Evolutionary conservation across 37 sponge, comb jelly and placozoan species (phyloP).

Genomic region (Amphimedon queenslandica): DNA sequence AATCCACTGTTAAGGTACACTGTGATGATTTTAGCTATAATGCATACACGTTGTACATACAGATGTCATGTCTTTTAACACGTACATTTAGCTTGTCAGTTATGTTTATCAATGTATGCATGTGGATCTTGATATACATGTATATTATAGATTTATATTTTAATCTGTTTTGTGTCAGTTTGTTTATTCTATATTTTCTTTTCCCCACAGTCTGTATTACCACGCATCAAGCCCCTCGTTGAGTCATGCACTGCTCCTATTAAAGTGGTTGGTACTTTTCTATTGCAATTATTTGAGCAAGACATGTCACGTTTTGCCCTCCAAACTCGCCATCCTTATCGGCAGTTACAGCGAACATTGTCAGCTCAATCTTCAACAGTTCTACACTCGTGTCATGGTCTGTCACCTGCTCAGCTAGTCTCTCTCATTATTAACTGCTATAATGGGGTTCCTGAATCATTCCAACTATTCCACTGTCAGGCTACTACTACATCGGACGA

Average conservation of each 20-base stretch:
- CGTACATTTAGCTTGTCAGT: too few relatives aligned
- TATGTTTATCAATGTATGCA: not conserved
- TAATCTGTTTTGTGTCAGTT: not conserved
- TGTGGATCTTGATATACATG: not conserved
- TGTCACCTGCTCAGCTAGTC: conserved; percentile 7
- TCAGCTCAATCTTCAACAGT: conserved; percentile 39
- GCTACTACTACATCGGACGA: conserved; percentile 29
- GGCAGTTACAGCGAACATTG: not conserved
- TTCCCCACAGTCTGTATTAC: not conserved
- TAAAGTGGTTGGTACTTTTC: conserved; percentile 53
- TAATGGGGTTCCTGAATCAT: conserved; percentile 40
- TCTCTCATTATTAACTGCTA: conserved; percentile 38
- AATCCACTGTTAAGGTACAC: conserved; percentile 15
- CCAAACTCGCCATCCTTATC: conserved; percentile 7
- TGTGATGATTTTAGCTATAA: not conserved
- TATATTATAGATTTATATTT: not conserved
- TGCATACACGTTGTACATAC: not conserved
- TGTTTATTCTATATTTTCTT: not conserved
- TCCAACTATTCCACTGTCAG: conserved; percentile 28
- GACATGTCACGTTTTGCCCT: conserved; percentile 28
- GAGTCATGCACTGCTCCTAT: conserved; percentile 26
- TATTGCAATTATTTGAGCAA: conserved; percentile 24
- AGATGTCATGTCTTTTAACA: not conserved
- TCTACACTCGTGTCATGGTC: conserved; percentile 17
- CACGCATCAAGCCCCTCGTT: not conserved